Percentiles rank a stretch among this genome's conserved stretches.
Conservation (phyloP, 2,113 vertebrate species). For the Clinocottus analis region DNA sequence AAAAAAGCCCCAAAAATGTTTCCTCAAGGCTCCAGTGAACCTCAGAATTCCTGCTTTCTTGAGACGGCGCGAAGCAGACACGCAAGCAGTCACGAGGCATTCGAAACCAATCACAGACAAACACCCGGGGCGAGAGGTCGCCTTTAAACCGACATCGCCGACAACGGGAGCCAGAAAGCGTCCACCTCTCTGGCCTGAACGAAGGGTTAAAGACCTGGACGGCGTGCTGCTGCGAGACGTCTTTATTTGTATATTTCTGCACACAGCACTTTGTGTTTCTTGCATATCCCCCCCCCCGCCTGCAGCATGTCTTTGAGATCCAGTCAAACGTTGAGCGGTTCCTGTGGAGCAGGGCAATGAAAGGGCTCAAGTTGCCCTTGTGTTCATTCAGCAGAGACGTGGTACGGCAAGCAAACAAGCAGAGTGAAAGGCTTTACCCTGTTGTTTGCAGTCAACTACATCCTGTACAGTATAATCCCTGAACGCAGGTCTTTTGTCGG, state of each 20-base stretch:
- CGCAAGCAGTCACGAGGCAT: slow-evolving; percentile 10
- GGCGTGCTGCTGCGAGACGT: background rate
- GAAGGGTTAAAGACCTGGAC: background rate
- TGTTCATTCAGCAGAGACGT: slow-evolving; percentile 51
- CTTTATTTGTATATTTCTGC: slow-evolving; percentile 21
- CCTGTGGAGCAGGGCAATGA: slow-evolving; percentile 38
- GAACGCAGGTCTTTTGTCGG: slow-evolving; percentile 63
- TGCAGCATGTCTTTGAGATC: background rate
- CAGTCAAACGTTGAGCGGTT: slow-evolving; percentile 28
- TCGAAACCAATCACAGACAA: background rate
- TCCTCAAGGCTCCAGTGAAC: slow-evolving; percentile 25
- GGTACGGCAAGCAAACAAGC: slow-evolving; percentile 48
- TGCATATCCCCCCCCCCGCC: background rate
- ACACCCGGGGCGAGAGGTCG: background rate
- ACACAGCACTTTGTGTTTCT: background rate
- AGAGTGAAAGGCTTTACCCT: slow-evolving; percentile 60
- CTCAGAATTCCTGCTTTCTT: slow-evolving; percentile 6
- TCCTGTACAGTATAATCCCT: slow-evolving; percentile 69
- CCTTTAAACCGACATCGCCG: background rate
- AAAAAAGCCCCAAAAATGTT: slow-evolving; percentile 10
- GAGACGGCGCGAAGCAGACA: background rate
- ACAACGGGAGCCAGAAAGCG: background rate
- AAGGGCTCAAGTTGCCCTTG: slow-evolving; percentile 56
- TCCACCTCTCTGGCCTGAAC: background rate
- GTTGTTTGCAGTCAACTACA: slow-evolving; percentile 57